Base-by-base conservation (phyloP, 2,888 invertebrate genomes). In the Nasonia oneida region DNA sequence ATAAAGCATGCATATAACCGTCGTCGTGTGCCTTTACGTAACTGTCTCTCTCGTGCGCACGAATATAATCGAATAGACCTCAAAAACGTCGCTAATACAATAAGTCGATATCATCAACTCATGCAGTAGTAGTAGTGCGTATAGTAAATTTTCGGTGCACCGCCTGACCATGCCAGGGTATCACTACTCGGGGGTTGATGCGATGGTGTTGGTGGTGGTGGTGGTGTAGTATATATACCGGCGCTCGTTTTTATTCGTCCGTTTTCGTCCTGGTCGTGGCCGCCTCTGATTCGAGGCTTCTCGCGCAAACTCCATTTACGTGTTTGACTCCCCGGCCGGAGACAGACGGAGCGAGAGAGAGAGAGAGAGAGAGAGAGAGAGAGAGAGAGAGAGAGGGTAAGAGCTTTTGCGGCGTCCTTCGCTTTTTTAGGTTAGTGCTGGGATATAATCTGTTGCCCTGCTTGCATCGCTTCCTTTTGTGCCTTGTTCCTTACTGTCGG, bases 221-320 rank as follows among this genome's bases (percentile, higher is more conserved):
- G 57, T 10, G 6, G 57, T n/a, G 23, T n/a, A n/a, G 57, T 61
- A 23, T 61, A 61, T 61, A 61, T 61, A 61, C 39, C 71, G 37
- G 39, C 71, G 39, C 5, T 61, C 57, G 57, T 61, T 61, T 61
- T 61, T 33, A n/a, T 14, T 82, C 70, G 67, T 29, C 23, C 57
- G 57, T 76, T 77, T 77, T 77, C 67, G 81, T 50, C 75, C 53
- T 33, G 50, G 23, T 76, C 82, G 83, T 83, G 83, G 83, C 83
- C n/a, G 78, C 61, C 83, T 78, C 78, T 83, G 83, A 83, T 83
- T 83, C 83, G 83, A 78, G 71, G 47, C 50, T 39, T 33, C 42
- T 53, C 77, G 61, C 81, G 82, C 81, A 61, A 73, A 83, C 83
- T 87, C 87, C 79, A 23, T 42, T 42, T 42, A 18, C 42, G 37